phyloP scores from a whole-genome alignment of 2,113 vertebrate genomes.

The Holacanthus passer region DNA sequence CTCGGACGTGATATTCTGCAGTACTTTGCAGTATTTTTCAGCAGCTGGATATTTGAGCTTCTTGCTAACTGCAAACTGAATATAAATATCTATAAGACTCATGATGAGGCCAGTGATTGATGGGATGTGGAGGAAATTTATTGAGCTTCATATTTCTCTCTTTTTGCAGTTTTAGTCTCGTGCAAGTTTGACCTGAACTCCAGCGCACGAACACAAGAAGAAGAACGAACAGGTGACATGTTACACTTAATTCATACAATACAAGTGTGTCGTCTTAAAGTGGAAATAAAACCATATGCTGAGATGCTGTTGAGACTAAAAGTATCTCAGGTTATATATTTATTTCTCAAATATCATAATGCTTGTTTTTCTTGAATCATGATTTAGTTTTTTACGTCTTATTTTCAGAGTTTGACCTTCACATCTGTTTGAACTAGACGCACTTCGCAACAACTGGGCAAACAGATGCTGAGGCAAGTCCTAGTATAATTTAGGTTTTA shows the following conservation, averaged over 20 bases:
- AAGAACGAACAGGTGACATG: neutral
- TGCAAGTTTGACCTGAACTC: neutral
- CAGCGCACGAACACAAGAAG: neutral
- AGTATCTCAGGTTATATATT: neutral
- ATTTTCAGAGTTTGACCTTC: too few species aligned
- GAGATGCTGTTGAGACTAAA: neutral
- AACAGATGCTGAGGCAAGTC: neutral
- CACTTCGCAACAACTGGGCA: neutral
- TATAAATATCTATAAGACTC: neutral
- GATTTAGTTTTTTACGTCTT: too few species aligned
- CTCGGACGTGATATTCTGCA: neutral
- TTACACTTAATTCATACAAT: neutral
- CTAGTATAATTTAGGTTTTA: too few species aligned
- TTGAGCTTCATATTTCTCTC: constrained; percentile 15
- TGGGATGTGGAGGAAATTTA: neutral
- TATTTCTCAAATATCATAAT: neutral
- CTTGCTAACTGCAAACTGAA: neutral
- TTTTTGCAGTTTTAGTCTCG: neutral
- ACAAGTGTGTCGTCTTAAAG: neutral
- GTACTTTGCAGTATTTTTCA: neutral
- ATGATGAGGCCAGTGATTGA: constrained; percentile 17
- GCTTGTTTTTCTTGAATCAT: too few species aligned
- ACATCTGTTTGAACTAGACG: too few species aligned
- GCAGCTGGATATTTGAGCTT: neutral
- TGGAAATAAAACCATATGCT: neutral